Conservation (phyloP, 2,888 invertebrate species). For the Nomada flava region DNA sequence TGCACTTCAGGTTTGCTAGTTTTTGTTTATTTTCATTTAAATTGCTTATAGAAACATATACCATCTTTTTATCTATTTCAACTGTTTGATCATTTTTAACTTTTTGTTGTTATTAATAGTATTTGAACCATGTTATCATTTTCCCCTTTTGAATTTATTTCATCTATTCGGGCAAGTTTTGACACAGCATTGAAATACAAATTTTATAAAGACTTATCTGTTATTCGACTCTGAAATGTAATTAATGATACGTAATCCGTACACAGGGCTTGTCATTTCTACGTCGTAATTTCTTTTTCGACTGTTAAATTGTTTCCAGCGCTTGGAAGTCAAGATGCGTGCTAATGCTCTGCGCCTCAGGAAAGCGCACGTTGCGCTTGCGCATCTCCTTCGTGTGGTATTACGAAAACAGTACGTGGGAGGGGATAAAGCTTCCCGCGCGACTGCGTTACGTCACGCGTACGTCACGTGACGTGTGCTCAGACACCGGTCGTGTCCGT, state of each 20-base stretch:
- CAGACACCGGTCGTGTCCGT: conserved; percentile 70
- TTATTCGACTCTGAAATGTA: background rate
- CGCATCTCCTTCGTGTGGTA: conserved; percentile 81
- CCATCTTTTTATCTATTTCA: too few species aligned
- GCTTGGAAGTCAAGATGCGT: conserved; percentile 65
- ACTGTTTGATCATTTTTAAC: background rate
- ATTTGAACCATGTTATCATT: background rate
- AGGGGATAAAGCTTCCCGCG: conserved; percentile 74
- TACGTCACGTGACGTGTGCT: conserved; percentile 74
- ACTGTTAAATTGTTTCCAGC: conserved; percentile 56
- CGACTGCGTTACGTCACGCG: conserved; percentile 77
- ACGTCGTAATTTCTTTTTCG: conserved; percentile 22
- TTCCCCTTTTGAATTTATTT: background rate
- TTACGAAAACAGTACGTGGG: conserved; percentile 81
- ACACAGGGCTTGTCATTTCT: background rate
- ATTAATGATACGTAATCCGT: background rate
- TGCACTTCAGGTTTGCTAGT: background rate
- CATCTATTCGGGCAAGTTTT: background rate
- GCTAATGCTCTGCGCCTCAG: conserved; percentile 60
- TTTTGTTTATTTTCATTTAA: background rate
- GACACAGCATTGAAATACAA: background rate
- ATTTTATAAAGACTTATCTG: background rate
- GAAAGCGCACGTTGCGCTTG: conserved; percentile 63
- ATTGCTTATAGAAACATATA: too few species aligned
- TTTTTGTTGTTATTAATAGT: background rate